Evolutionary conservation across 2,113 vertebrate species (phyloP).

Genomic region (Chiloscyllium plagiosum): DNA sequence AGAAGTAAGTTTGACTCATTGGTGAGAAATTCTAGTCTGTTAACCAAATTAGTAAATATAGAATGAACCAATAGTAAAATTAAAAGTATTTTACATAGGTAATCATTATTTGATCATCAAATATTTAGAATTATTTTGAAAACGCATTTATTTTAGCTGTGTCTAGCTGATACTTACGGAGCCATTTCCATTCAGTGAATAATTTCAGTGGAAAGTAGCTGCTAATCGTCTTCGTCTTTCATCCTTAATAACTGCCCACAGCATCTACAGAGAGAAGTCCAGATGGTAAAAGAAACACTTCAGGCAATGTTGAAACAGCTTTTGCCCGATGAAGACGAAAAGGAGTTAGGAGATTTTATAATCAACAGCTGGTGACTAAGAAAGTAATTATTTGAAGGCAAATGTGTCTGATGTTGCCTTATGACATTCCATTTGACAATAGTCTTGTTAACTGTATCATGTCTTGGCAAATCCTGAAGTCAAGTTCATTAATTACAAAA

Average conservation of each 20-base stretch:
- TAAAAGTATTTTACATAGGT: constrained; percentile 42
- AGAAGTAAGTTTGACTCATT: neutral
- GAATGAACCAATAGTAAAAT: neutral
- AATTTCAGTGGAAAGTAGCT: constrained; percentile 46
- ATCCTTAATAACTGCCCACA: constrained; percentile 72
- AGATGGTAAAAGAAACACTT: constrained; percentile 67
- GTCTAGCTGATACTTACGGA: constrained; percentile 63
- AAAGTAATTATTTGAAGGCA: constrained; percentile 58
- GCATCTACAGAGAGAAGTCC: constrained; percentile 72
- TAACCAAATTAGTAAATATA: neutral
- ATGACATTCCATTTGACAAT: constrained; percentile 43
- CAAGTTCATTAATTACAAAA: neutral
- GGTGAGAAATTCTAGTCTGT: neutral
- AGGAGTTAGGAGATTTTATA: constrained; percentile 61
- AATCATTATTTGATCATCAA: constrained; percentile 76
- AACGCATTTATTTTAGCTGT: constrained; percentile 57
- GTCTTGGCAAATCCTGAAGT: constrained; percentile 45
- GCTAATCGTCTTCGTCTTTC: constrained; percentile 57
- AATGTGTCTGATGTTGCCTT: constrained; percentile 46
- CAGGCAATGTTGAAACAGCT: constrained; percentile 64
- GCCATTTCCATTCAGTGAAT: constrained; percentile 52
- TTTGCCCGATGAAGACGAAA: constrained; percentile 62
- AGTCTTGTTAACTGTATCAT: constrained; percentile 50
- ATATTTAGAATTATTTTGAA: constrained; percentile 65
- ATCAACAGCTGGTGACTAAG: constrained; percentile 65